Percentiles rank a stretch among this genome's conserved stretches.
Conservation (phyloP, 2,888 invertebrate genomes). For the Cantharis flavilabris region DNA sequence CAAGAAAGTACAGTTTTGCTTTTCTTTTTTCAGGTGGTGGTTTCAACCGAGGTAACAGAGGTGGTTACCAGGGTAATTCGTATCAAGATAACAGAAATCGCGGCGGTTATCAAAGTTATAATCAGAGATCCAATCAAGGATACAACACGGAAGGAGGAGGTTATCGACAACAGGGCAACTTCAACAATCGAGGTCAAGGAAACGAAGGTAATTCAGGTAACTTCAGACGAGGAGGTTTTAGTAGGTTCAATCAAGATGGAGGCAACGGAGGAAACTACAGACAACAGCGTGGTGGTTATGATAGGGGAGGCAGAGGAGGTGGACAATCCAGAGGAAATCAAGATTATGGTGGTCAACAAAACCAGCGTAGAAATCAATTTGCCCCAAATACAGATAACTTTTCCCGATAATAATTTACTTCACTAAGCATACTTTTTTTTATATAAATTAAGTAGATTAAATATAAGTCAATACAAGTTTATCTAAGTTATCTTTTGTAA, state of each 20-base stretch:
- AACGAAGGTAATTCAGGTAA: constrained; percentile 14
- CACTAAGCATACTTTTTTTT: neutral
- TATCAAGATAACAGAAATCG: neutral
- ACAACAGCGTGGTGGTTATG: neutral
- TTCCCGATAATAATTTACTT: neutral
- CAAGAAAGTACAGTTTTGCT: no score
- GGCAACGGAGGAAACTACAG: neutral
- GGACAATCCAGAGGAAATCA: constrained; percentile 5
- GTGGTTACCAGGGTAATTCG: neutral
- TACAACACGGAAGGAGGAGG: constrained; percentile 10
- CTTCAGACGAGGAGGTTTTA: constrained; percentile 4
- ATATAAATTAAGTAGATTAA: neutral
- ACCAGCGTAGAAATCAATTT: neutral
- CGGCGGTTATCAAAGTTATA: neutral
- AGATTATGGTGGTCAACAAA: constrained; percentile 16
- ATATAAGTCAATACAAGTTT: neutral
- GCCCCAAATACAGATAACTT: neutral
- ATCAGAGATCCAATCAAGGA: neutral
- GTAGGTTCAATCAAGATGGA: constrained; percentile 16
- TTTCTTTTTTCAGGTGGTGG: neutral
- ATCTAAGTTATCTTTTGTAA: neutral
- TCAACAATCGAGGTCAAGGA: neutral
- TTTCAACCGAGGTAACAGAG: neutral
- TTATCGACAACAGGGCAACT: constrained; percentile 8
- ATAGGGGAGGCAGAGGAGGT: neutral